phyloP scores from a whole-genome alignment of 2,113 vertebrate species.

The Grammomys surdaster region DNA sequence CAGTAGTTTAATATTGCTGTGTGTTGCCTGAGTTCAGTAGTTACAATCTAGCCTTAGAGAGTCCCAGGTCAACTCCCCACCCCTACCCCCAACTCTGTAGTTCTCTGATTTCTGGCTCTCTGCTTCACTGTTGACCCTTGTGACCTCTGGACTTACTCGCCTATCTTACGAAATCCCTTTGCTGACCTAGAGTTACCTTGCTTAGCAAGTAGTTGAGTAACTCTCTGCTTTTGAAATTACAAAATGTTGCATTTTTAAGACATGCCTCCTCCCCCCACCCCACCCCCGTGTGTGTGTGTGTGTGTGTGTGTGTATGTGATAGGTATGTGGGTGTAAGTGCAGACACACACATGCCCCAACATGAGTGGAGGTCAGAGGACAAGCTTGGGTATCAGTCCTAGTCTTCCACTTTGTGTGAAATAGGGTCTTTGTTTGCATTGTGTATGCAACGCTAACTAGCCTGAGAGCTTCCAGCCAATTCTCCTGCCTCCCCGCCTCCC shows the following conservation, averaged over 20 bases:
- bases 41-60: neutral
- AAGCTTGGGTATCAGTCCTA: neutral
- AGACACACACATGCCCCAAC: neutral
- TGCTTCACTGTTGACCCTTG: neutral
- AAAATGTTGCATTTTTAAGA: neutral
- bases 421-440: neutral
- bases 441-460: too few species aligned
- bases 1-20: neutral
- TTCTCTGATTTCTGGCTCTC: neutral
- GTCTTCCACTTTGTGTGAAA: neutral
- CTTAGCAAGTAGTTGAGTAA: neutral
- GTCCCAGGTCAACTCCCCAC: neutral
- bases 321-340: neutral
- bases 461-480: neutral
- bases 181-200: conserved; percentile 28
- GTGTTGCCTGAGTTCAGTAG: neutral
- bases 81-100: neutral
- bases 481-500: neutral
- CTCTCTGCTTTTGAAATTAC: conserved; percentile 47
- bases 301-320: neutral
- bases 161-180: conserved; percentile 30
- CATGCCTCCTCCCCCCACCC: too few species aligned
- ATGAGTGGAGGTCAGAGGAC: neutral
- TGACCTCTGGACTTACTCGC: neutral
- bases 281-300: neutral